Evolutionary conservation across 2,888 invertebrate species (phyloP), one percentile per base, ranked within the genome.

Genomic region (Alviniconcha strummeri): DNA sequence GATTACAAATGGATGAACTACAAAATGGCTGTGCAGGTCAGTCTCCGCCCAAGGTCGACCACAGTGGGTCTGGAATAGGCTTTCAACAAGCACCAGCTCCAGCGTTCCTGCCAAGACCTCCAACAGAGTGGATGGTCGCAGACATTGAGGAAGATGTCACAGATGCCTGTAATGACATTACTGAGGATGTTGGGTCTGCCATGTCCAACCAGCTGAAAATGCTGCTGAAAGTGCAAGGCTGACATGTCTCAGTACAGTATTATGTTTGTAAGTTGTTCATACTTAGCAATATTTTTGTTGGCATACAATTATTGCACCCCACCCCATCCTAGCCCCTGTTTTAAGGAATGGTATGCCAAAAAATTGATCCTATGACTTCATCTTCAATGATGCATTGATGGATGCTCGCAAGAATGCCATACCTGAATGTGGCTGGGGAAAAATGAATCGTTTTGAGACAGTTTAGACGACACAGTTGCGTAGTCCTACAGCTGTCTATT

Each of bases 11-110:
- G 60, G 55, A 11, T 67, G 67, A 83, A 67, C 17, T 80, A 57
- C 75, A 80, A 54, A 55, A 81, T 72, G 81, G 77, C 54, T 69
- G 17, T 57, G 19, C 56, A 64, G 81, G 81, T 77, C 56, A 69
- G 19, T 71, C 76, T 15, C 81, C 84, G n/a, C 76, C 81, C 80
- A 80, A 83, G 64, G 72, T 81, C 77, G 56, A 71, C n/a, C 19
- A 36, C 71, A 78, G 78, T 57, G 36, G 76, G 76, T 56, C 77
- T 57, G 77, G 76, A 57, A 81, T 77, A 93, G 97, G 97, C 94
- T 97, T 97, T 95, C 96, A 96, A 91, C 96, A 96, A 89, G 96
- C 97, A 83, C 97, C 97, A 81, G 95, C 96, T 84, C 96, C 97
- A 76, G 95, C 96, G 89, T 96, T 96, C 87, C 94, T 97, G 91